Percentiles rank a stretch among this genome's conserved stretches.
These are phyloP conservation scores for Brachyalestes nurse DNA, from an alignment of 2,797 vertebrate species.

Conservation along the genomic window DNA sequence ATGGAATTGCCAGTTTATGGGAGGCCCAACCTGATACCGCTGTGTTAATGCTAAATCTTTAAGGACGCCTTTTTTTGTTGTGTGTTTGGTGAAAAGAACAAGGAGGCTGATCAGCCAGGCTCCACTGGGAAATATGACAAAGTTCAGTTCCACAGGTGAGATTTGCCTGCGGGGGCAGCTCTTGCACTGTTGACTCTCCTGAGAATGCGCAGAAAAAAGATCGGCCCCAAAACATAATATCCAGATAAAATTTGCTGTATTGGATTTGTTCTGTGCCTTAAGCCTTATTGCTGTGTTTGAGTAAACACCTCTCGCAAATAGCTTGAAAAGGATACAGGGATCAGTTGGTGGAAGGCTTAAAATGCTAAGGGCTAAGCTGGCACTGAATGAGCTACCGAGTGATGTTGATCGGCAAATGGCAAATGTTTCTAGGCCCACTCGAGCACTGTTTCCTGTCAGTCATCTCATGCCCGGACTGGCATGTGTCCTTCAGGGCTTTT, in stretches of 20 bases:
- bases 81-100: not conserved
- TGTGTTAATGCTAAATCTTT: not conserved
- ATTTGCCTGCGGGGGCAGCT: not conserved
- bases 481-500: not conserved
- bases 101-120: not conserved
- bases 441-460: not conserved
- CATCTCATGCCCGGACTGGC: slow-evolving; percentile 19
- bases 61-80: not conserved
- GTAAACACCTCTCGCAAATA: slow-evolving; percentile 36
- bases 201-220: slow-evolving; percentile 23
- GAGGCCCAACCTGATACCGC: not conserved
- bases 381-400: slow-evolving; percentile 19
- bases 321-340: slow-evolving; percentile 17
- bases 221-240: slow-evolving; percentile 18
- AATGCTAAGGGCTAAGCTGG: slow-evolving; percentile 32
- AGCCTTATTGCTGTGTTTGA: slow-evolving; percentile 37
- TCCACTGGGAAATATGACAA: slow-evolving; percentile 13
- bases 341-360: slow-evolving; percentile 42
- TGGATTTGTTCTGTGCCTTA: slow-evolving; percentile 43
- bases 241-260: slow-evolving; percentile 42
- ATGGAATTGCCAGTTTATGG: not conserved
- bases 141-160: slow-evolving; percentile 14
- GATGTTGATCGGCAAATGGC: slow-evolving; percentile 24
- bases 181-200: not conserved
- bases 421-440: slow-evolving; percentile 13